phyloP scores from a whole-genome alignment of 2,113 vertebrate genomes.

The Pseudorectes ferrugineus region DNA sequence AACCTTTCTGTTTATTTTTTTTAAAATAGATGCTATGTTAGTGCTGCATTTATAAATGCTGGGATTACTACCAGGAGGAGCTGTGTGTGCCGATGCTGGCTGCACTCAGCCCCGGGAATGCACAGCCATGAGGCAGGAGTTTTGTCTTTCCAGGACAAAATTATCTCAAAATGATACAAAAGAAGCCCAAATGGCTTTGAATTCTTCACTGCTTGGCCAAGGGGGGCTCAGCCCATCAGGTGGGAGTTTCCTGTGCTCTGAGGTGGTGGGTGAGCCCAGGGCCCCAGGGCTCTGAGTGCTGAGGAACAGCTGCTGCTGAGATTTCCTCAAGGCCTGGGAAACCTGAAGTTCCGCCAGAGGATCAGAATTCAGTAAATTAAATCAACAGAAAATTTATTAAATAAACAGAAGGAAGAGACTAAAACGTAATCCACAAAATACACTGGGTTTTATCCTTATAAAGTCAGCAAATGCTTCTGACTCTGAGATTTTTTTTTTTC shows the following conservation, averaged over 20 bases:
- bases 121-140: not conserved
- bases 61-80: not conserved
- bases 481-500: not conserved
- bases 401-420: slow-evolving; percentile 32
- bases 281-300: not conserved
- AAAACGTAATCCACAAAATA: not conserved
- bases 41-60: not conserved
- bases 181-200: not conserved
- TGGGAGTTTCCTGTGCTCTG: not conserved
- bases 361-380: slow-evolving; percentile 34
- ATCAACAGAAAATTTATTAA: slow-evolving; percentile 27
- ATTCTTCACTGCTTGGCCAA: not conserved
- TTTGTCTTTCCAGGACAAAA: not conserved
- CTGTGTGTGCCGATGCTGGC: not conserved
- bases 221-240: not conserved
- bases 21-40: not conserved
- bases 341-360: not conserved
- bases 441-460: not conserved
- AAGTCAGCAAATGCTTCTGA: slow-evolving; percentile 1
- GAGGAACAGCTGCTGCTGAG: not conserved
- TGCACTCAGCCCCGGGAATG: not conserved
- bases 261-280: not conserved
- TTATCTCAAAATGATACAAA: not conserved
- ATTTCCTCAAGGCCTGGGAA: not conserved
- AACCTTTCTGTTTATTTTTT: not conserved